These are phyloP conservation scores for Nudaria mundana DNA, from an alignment of 2,888 invertebrate genomes.

Conservation along the genomic window DNA sequence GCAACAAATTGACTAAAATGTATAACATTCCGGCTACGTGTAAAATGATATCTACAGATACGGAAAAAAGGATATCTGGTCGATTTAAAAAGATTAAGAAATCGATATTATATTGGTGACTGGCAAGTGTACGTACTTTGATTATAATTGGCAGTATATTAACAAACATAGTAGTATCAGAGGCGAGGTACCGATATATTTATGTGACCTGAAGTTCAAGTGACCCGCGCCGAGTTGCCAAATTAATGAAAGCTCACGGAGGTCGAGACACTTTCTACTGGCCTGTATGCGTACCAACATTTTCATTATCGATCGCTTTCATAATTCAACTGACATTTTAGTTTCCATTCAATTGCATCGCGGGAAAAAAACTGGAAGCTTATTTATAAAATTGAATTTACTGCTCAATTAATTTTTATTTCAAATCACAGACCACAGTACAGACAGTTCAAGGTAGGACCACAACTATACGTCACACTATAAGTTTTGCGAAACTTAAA, in stretches of 20 bases:
- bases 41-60: slow-evolving; percentile 34
- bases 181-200: slow-evolving; percentile 72
- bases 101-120: slow-evolving; percentile 54
- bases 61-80: slow-evolving; percentile 52
- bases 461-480: no score
- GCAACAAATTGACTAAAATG: slow-evolving; percentile 17
- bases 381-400: slow-evolving; percentile 48
- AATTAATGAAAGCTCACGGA: slow-evolving; percentile 72
- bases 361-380: slow-evolving; percentile 41
- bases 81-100: slow-evolving; percentile 64
- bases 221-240: slow-evolving; percentile 70
- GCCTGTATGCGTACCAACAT: slow-evolving; percentile 64
- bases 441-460: no score
- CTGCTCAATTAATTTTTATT: slow-evolving; percentile 36
- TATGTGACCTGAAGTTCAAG: slow-evolving; percentile 63
- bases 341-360: slow-evolving; percentile 67
- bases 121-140: slow-evolving; percentile 61
- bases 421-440: slow-evolving; percentile 28
- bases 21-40: slow-evolving; percentile 29
- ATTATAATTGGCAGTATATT: slow-evolving; percentile 74
- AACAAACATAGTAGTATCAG: slow-evolving; percentile 72
- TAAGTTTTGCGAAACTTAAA: no score
- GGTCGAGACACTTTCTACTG: slow-evolving; percentile 78
- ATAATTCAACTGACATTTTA: slow-evolving; percentile 79
- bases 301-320: slow-evolving; percentile 78